Percentiles rank a stretch among this genome's conserved stretches.
These are phyloP conservation scores for Capitulum mitella DNA, from an alignment of 2,888 invertebrate genomes.

Conservation along the genomic window DNA sequence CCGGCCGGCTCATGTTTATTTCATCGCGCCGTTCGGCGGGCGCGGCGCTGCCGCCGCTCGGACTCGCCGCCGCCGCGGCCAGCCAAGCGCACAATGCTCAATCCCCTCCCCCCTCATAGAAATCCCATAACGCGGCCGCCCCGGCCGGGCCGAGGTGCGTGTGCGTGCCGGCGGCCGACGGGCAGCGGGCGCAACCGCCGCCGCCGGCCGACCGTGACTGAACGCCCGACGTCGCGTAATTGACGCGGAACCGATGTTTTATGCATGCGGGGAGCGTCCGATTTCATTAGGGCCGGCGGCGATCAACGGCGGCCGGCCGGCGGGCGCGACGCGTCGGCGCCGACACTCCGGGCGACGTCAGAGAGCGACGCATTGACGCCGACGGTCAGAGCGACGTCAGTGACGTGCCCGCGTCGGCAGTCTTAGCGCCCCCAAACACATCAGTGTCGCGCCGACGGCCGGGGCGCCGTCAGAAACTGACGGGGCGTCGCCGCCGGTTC, in stretches of 20 bases:
- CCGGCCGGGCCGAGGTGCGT: background rate
- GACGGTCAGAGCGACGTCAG: too few relatives aligned
- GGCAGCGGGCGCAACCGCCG: background rate
- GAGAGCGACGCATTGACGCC: too few relatives aligned
- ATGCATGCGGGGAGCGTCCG: conserved; percentile 19
- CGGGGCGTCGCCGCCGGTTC: background rate
- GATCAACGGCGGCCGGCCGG: background rate
- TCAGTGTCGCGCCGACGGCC: background rate
- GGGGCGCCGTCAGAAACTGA: background rate
- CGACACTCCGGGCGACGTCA: background rate
- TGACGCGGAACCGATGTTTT: conserved; percentile 12
- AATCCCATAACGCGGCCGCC: background rate
- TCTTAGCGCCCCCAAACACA: too few relatives aligned
- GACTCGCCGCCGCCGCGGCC: background rate
- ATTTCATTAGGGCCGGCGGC: background rate
- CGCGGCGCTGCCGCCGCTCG: background rate
- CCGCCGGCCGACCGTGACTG: background rate
- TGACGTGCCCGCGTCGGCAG: too few relatives aligned
- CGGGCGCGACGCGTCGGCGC: background rate
- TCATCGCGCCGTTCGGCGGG: background rate
- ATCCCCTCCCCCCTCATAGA: background rate
- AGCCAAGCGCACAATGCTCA: background rate
- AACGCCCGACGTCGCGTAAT: background rate
- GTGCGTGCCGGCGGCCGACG: background rate
- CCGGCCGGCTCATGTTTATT: background rate